phyloP scores from a whole-genome alignment of 2,797 vertebrate genomes.

The Arctocebus calabarensis region DNA sequence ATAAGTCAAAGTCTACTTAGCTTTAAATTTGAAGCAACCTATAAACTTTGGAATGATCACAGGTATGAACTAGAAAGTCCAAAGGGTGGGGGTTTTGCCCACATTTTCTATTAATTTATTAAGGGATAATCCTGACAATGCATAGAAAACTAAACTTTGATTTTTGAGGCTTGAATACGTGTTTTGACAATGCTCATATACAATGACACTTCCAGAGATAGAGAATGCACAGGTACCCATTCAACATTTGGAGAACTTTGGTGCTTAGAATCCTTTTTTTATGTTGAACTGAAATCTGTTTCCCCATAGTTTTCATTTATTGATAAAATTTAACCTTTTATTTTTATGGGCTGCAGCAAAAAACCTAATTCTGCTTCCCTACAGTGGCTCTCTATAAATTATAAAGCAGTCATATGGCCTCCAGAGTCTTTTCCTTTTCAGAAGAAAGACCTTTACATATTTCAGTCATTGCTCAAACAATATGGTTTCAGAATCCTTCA shows the following conservation, averaged over 20 bases:
- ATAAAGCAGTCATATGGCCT: slow-evolving; percentile 25
- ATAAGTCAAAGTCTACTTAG: not conserved
- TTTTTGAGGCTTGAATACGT: not conserved
- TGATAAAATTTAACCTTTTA: slow-evolving; percentile 20
- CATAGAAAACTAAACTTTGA: not conserved
- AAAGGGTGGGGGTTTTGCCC: not conserved
- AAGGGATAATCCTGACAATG: not conserved
- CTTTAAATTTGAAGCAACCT: slow-evolving; percentile 5
- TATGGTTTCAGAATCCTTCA: not conserved
- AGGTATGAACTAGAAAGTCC: not conserved
- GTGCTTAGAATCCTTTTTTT: not conserved
- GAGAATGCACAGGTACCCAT: not conserved
- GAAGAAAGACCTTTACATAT: slow-evolving; percentile 24
- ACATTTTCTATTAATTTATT: not conserved
- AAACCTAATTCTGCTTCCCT: not conserved
- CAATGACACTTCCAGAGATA: not conserved
- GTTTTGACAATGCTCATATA: not conserved
- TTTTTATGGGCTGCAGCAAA: not conserved
- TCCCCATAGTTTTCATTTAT: not conserved
- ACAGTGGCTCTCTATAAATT: not conserved
- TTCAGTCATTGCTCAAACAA: not conserved
- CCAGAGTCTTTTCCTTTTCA: not conserved
- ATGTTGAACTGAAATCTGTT: not conserved
- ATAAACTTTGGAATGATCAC: not conserved
- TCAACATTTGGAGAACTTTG: not conserved